Conservation (phyloP, 64 coral and sea anemone species). For the Actinia tenebrosa region DNA sequence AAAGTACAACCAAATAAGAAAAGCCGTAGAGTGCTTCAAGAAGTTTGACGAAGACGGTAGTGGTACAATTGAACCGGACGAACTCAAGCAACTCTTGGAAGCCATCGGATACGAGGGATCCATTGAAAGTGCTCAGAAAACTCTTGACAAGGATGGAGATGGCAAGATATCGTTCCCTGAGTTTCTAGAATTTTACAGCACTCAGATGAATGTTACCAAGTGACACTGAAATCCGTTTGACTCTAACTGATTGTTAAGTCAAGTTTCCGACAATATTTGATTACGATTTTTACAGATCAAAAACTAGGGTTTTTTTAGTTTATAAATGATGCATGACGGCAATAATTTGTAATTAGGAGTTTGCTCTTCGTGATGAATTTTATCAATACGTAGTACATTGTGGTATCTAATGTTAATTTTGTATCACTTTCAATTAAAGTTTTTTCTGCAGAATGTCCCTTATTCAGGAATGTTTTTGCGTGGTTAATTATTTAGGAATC, state of each 20-base stretch:
- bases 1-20: slow-evolving; percentile 38
- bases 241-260: background rate
- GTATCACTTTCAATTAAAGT: background rate
- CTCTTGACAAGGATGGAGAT: slow-evolving; percentile 65
- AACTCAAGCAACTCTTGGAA: slow-evolving; percentile 59
- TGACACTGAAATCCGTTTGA: background rate
- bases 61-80: slow-evolving; percentile 67
- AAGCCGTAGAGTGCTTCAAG: slow-evolving; percentile 81
- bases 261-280: background rate
- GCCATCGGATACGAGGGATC: background rate
- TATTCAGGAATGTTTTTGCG: background rate
- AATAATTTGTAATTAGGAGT: background rate
- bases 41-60: slow-evolving; percentile 63
- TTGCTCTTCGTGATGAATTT: background rate
- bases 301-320: background rate
- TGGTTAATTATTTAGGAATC: background rate
- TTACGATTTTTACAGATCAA: background rate
- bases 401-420: background rate
- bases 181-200: slow-evolving; percentile 33
- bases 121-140: slow-evolving; percentile 22
- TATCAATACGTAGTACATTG: background rate
- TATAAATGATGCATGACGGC: background rate
- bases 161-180: slow-evolving; percentile 83
- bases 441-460: background rate
- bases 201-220: background rate